Base-by-base conservation (phyloP, 1,140 invertebrate species). In the Cyrtorhinus lividipennis region DNA sequence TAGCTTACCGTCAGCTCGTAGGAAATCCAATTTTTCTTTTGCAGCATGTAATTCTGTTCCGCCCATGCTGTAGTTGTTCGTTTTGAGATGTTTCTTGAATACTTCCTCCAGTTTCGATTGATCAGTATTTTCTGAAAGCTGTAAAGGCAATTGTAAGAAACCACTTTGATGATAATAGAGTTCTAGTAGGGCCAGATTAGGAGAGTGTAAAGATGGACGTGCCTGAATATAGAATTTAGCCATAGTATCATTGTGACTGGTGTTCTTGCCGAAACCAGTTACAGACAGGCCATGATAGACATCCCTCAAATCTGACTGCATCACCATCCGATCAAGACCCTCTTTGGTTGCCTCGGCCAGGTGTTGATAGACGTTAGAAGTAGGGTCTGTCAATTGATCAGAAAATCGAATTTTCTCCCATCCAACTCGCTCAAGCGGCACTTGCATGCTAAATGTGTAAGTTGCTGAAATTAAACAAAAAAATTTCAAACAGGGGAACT, bases 261-360 rank as follows among this genome's bases (percentile, higher is more conserved):
- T 27, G 15, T 61, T 48, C 46, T 57, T 25, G 58, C 79, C 73
- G 70, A 88, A 87, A 12, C 80, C 78, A 62, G 78, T 80, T 5
- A 92, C 79, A 64, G 84, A 81, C 0, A 89, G 75, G 0, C 86
- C 87, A 70, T 88, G 83, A 70, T 86, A 92, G 0, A 88, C 80
- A 67, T 91, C 87, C 62, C 88, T 78, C 1, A 92, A 73, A 69
- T 90, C 88, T 24, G 87, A 89, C 69, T 89, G 86, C 85, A 90
- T 89, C 5, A 90, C 78, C 77, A 88, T 88, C 57, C 86, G 79
- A 69, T 92, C 87, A 13, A 92, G 76, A 18, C 87, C 87, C 60
- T 90, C 84, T 66, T 83, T 81, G 2, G 86, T 82, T 1, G 83
- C 79, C 12, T 76, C 73, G 0, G 80, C 76, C 5, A 91, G 72